Base-by-base conservation (phyloP, 1,140 invertebrate species). In the Heterodera carotae region DNA sequence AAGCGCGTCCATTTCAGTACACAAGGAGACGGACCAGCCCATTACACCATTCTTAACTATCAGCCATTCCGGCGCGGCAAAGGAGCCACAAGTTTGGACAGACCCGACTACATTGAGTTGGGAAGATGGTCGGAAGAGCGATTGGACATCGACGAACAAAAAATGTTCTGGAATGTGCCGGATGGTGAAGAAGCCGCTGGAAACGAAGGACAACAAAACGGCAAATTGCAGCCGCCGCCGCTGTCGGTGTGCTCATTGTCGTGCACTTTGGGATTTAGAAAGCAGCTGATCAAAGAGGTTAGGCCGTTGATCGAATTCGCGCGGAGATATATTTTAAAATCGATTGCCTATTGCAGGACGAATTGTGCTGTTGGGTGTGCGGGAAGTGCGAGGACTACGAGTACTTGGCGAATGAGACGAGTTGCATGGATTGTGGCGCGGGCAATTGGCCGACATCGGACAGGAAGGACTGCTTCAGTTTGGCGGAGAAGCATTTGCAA, bases 1-100 rank as follows among this genome's bases (percentile, higher is more conserved):
- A 91, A 91, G 27, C 89, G 90, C 82, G 90, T 92, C 77, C 90
- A 89, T 80, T 92, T 92, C 86, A 91, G 92, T 84, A 81, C 88
- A 22, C 90, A 91, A 77, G 91, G 92, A 0, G 91, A 92, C 85
- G 91, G 91, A 2, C 91, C 90, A 73, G 92, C 91, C 27, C 91
- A 90, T 81, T 92, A 92, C 84, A 91, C 91, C 81, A 92, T 92
- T 66, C 62, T 87, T 4, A 87, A 88, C 80, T 92, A 91, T 88
- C 91, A 92, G 83, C 92, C 91, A 86, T 80, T 80, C n/a, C 70
- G 36, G 25, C 75, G 34, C 80, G 36, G 59, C n/a, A 39, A 69
- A 5, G 72, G 29, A 12, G 36, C 27, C 31, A 76, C 22, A n/a
- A 80, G 89, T 88, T 62, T 87, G 87, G 64, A 76, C 76, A 6